These are phyloP conservation scores for Cryptocephalus moraei DNA, from an alignment of 2,888 invertebrate species.

Conservation along the genomic window DNA sequence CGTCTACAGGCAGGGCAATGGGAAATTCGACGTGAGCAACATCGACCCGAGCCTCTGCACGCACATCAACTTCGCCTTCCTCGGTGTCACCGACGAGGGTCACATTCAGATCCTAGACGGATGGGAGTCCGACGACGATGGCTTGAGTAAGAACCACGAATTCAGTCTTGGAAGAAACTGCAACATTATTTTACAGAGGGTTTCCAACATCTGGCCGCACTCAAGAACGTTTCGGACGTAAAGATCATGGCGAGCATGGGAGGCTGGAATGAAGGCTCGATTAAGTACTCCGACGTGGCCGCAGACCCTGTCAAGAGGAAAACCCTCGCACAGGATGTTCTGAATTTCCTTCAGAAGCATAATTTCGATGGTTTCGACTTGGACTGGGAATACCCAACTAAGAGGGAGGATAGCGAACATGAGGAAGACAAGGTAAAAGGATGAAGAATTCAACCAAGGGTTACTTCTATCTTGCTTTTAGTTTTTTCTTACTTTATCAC, in stretches of 20 bases:
- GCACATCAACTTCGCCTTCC: not conserved
- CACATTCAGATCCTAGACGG: conserved; percentile 16
- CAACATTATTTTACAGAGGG: not conserved
- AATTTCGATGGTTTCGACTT: conserved; percentile 62
- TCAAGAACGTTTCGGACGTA: conserved; percentile 35
- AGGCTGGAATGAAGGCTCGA: conserved; percentile 37
- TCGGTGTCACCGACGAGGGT: not conserved
- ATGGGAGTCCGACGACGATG: conserved; percentile 23
- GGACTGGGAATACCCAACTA: conserved; percentile 52
- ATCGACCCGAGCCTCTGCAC: not conserved
- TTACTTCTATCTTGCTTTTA: too few species aligned
- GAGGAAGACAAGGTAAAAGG: not conserved
- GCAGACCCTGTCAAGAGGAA: conserved; percentile 37
- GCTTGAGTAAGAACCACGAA: conserved; percentile 10
- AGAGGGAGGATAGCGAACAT: not conserved
- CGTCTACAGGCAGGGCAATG: conserved; percentile 15
- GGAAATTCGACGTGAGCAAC: not conserved
- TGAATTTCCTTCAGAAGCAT: conserved; percentile 42
- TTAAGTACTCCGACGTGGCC: conserved; percentile 35
- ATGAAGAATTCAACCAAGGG: not conserved
- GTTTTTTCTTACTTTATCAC: too few species aligned
- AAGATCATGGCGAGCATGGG: conserved; percentile 54
- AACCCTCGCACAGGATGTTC: conserved; percentile 46
- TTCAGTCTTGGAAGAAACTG: too few species aligned
- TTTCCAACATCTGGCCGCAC: conserved; percentile 14